phyloP scores from a whole-genome alignment of 1,140 invertebrate genomes.

The Listronotus oregonensis region DNA sequence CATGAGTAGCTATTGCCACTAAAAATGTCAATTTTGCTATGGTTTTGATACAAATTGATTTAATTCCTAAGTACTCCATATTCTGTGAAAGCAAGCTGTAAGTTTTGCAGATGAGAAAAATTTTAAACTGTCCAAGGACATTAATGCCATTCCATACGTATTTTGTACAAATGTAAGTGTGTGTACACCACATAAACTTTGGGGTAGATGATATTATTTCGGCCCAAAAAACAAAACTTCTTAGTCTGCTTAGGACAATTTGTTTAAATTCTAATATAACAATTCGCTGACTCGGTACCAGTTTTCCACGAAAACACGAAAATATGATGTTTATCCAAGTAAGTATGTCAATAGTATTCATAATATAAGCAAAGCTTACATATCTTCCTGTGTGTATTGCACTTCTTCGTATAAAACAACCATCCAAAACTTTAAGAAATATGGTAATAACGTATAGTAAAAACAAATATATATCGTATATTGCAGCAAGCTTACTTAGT shows the following conservation, averaged over 20 bases:
- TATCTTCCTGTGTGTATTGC: neutral
- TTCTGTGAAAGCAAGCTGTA: neutral
- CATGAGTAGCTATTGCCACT: neutral
- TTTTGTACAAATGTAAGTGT: neutral
- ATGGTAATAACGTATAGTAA: conserved; percentile 1
- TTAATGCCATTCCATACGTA: neutral
- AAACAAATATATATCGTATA: neutral
- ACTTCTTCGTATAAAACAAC: neutral
- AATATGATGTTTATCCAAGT: conserved; percentile 2
- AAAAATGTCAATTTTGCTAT: neutral
- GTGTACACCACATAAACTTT: neutral
- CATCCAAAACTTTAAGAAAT: neutral
- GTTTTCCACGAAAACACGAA: neutral
- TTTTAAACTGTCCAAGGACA: neutral
- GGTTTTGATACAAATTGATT: neutral
- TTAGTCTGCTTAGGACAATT: neutral
- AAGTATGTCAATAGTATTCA: neutral
- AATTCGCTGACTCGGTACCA: neutral
- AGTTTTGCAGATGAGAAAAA: neutral
- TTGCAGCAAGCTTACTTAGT: neutral
- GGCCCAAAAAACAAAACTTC: conserved; percentile 2
- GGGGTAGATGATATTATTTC: conserved; percentile 1
- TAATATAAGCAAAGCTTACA: neutral
- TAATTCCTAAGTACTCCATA: neutral
- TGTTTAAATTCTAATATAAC: neutral